Base-by-base conservation (phyloP, 2,113 vertebrate species). In the Eulemur macaco region DNA sequence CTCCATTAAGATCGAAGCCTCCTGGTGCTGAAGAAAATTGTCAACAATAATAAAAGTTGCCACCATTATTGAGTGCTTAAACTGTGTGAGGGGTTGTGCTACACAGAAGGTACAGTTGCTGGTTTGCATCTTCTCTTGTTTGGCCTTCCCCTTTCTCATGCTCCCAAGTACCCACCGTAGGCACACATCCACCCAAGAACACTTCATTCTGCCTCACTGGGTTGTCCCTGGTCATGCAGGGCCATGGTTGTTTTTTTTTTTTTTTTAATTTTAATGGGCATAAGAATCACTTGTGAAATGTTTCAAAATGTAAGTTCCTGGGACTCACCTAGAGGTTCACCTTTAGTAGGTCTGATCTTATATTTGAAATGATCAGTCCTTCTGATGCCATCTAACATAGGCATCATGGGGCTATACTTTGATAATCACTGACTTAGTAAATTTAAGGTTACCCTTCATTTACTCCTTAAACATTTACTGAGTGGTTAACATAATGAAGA, bases 21-120 rank as follows among this genome's bases (percentile, higher is more conserved):
- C 94, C 96, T 52, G 95, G 90, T 94, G 96, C 92, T 88, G 89
- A 52, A 87, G 84, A 96, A 96, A 94, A 96, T 87, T 90, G 93
- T 94, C 96, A 95, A 82, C 87, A 95, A 93, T 89, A 71, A 94
- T 80, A 95, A 78, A 95, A 80, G 69, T 63, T 95, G 89, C 47
- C 47, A 25, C 21, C 80, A 68, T 86, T 50, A 86, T 23, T 77
- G 86, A 89, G 83, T 69, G 34, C 54, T 95, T 82, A 76, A 23
- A 12, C 4, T 84, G 73, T 83, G 69, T 52, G 20, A 73, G 68
- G 31, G 23, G 15, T 25, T 95, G 34, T 60, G 45, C 69, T 80
- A 63, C 52, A 47, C 23, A 34, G 82, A 77, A 71, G 78, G 81
- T 0, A 29, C 1, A 29, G 76, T n/a, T 76, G 54, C 54, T 60